Evolutionary conservation across 2,113 vertebrate species (phyloP), one percentile per base, ranked within the genome.

Genomic region (Sceloporus undulatus): DNA sequence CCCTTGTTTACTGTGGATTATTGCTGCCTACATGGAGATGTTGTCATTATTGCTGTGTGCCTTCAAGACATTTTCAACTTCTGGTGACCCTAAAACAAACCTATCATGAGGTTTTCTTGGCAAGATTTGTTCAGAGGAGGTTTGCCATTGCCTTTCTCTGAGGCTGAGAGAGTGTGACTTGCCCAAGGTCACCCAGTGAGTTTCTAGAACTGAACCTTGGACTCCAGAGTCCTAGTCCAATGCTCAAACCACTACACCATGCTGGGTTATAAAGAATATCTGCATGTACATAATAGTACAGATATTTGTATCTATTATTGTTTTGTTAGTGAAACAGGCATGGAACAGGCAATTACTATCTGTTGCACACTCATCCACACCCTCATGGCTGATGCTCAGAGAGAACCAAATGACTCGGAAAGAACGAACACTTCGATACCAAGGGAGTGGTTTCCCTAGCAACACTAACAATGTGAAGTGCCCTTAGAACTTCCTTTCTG

Each of bases 391-490:
- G 14, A 3, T 78, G 29, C 9, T 0, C 1, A 21, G 34, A 54
- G 11, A 73, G 73, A 85, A 23, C 25, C 0, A 0, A 88, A 52
- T 78, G 71, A 82, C 29, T 70, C 52, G 86, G 78, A 54, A 1
- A 0, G 4, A 2, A 2, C 11, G 23, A 89, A 34, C 9, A 8
- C 0, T 0, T 84, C 1, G 1, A 19, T 83, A 56, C 74, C 23
- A 38, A 84, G 88, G 56, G 42, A 81, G 56, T 79, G 73, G 9
- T 89, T 92, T 92, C 89, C 62, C 70, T 38, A 74, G 83, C 48
- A 85, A 23, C 79, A 86, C 70, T 54, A 90, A 9, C 65, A 25
- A 8, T 80, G 80, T 56, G 34, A 82, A 66, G 75, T 75, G 71
- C 2, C 52, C 90, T 7, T 0, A 0, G 4, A 56, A 54, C 71